phyloP scores from a whole-genome alignment of 1,140 invertebrate species.

The Berghia stephanieae region DNA sequence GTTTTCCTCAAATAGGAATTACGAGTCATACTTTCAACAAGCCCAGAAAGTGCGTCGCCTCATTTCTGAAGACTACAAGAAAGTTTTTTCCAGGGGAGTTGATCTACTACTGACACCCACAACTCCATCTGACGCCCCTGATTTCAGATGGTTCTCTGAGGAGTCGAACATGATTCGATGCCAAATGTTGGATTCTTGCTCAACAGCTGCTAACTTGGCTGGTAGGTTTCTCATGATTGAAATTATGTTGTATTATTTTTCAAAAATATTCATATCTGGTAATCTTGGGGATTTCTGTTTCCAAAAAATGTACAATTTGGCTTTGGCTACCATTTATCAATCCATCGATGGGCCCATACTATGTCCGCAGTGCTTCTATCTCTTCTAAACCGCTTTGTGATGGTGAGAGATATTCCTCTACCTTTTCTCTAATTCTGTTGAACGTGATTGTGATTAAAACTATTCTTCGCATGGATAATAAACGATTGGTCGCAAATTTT shows the following conservation, averaged over 20 bases:
- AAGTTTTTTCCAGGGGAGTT: slow-evolving; percentile 76
- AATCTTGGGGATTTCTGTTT: background rate
- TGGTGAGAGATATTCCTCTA: no score
- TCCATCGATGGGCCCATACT: no score
- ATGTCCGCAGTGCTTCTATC: no score
- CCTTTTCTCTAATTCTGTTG: no score
- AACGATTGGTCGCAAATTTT: no score
- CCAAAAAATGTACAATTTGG: no score
- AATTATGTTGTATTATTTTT: background rate
- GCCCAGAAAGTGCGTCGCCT: slow-evolving; percentile 88
- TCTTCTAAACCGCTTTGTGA: no score
- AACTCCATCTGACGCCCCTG: slow-evolving; percentile 84
- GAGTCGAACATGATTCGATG: slow-evolving; percentile 86
- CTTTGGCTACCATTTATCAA: no score
- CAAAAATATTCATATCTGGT: background rate
- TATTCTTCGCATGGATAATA: no score
- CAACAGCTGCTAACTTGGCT: slow-evolving; percentile 94
- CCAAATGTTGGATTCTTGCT: slow-evolving; percentile 91
- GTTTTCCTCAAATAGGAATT: slow-evolving; percentile 85
- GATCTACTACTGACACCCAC: slow-evolving; percentile 92
- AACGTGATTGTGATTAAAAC: no score
- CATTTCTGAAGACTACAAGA: slow-evolving; percentile 87
- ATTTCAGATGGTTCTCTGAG: slow-evolving; percentile 79
- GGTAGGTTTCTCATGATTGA: slow-evolving; percentile 68
- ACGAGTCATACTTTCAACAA: slow-evolving; percentile 91